A percentile compares a stretch with the other conserved stretches of the same genome.
Evolutionary conservation across 2,113 vertebrate genomes (phyloP).

Genomic region (Ia io): DNA sequence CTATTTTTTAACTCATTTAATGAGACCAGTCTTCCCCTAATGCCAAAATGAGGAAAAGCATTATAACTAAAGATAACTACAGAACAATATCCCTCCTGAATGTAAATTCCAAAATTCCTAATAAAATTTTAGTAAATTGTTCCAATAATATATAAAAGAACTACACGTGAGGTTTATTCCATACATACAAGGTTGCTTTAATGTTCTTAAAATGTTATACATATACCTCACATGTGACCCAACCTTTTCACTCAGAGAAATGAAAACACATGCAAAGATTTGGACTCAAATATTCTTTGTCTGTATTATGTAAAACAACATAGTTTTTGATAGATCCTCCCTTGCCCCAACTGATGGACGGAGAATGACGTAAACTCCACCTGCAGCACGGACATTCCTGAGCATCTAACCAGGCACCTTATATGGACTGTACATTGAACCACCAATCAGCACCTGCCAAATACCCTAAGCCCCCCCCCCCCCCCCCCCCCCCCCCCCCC

Average conservation of each 20-base stretch:
- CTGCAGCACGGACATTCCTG: no score
- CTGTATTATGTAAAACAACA: neutral
- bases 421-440: no score
- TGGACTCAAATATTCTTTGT: neutral
- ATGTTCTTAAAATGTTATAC: neutral
- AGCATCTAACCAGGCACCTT: no score
- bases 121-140: neutral
- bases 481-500: no score
- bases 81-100: neutral
- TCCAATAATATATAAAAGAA: neutral
- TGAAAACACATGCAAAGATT: neutral
- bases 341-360: no score
- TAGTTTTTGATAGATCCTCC: no score
- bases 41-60: neutral
- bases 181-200: neutral
- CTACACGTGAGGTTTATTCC: neutral
- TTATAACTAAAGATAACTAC: neutral
- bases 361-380: no score
- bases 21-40: neutral
- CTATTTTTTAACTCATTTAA: neutral
- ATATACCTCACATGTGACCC: neutral
- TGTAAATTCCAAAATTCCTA: neutral
- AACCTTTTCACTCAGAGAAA: neutral
- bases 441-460: no score
- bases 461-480: no score